Base-by-base conservation (phyloP, 2,888 invertebrate species). In the Drosophila suboccidentalis region DNA sequence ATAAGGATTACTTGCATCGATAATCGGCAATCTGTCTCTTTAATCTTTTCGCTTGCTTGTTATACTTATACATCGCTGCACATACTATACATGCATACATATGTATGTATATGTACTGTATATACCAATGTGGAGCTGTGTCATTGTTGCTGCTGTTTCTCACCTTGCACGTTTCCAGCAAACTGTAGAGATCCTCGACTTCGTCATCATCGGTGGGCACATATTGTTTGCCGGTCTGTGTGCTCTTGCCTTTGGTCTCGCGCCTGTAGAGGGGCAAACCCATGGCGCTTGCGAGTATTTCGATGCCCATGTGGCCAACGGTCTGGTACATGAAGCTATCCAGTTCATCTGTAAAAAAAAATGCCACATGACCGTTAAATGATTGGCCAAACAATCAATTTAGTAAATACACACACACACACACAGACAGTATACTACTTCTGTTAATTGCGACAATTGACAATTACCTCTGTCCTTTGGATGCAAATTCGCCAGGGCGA, bases 241-340 rank as follows among this genome's bases (percentile, higher is more conserved):
- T 93, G n/a, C 98, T 97, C 77, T 95, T 94, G 41, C 99, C 99
- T 81, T 95, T 94, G 61, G 99, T 99, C 71, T 94, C 94, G 84
- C 96, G 95, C 71, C 97, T 94, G 93, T 96, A 99, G 54, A 99
- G 93, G 0, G 99, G 99, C 66, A 99, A 93, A 3, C 95, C 97
- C 96, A 99, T 97, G 1, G 99, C 99, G 92, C 98, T 96, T 29
- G 98, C 97, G 92, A 98, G 97, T 78, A 97, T 94, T 78, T 96
- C 96, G 76, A 99, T 96, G 17, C 97, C 98, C 94, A 98, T 97
- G 92, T 98, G 97, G 1, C 99, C 99, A 61, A 99, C 99, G 55
- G 98, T 98, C 94, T 99, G 99, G 92, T 99, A 99, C 99, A 99
- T 99, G 92, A 97, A 99, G 91, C 98, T 98, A 93, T 99, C 98